Percentiles rank a stretch among this genome's conserved stretches.
Conservation (phyloP, 2,888 invertebrate genomes). For the Drosophila nr. perissopoda region DNA sequence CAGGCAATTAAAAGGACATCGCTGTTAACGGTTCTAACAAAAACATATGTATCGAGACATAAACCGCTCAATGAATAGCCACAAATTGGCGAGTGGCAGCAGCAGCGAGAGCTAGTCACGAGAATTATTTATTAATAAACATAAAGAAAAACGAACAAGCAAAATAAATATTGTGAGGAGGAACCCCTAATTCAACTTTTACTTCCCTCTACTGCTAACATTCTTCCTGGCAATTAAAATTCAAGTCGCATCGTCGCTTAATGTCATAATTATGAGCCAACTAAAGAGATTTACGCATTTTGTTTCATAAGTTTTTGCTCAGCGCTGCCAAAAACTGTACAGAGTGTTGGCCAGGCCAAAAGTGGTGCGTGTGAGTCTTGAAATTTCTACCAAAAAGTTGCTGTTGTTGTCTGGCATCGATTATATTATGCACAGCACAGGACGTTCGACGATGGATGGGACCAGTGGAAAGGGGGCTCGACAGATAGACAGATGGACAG, state of each 20-base stretch:
- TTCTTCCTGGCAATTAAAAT: constrained; percentile 70
- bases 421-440: constrained; percentile 60
- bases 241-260: constrained; percentile 75
- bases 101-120: neutral
- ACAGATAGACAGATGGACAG: constrained; percentile 37
- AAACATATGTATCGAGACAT: constrained; percentile 60
- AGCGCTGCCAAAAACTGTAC: constrained; percentile 26
- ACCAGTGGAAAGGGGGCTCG: constrained; percentile 11
- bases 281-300: constrained; percentile 81
- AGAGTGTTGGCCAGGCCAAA: neutral
- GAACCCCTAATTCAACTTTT: neutral
- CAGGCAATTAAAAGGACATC: constrained; percentile 51
- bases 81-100: constrained; percentile 47
- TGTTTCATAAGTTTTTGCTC: constrained; percentile 66
- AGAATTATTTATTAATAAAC: constrained; percentile 78
- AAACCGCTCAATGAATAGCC: constrained; percentile 64
- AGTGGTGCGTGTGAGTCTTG: constrained; percentile 44
- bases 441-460: constrained; percentile 19
- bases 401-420: constrained; percentile 61
- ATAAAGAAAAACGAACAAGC: constrained; percentile 46
- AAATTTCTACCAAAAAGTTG: constrained; percentile 37
- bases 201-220: neutral
- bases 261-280: constrained; percentile 81
- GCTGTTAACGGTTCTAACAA: constrained; percentile 54
- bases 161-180: constrained; percentile 45